Evolutionary conservation across 2,888 invertebrate genomes (phyloP).

Genomic region (Isoperla grammatica): DNA sequence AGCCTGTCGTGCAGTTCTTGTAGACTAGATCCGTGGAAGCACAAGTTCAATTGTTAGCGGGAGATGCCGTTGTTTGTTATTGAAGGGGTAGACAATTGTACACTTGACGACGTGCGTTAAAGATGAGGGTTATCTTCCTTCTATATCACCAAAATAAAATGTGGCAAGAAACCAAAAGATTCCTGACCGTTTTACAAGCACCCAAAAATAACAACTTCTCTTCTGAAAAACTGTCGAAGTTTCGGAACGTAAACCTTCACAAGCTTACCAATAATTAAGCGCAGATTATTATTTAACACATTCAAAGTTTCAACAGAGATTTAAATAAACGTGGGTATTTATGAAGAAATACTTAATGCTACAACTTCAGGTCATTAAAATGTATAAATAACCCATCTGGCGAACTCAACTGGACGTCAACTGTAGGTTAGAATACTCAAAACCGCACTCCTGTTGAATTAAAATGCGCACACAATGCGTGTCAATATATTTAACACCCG

Average conservation of each 20-base stretch:
- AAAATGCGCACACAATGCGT: too few relatives aligned
- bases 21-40: not conserved
- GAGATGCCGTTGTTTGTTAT: not conserved
- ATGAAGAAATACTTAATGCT: not conserved
- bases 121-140: slow-evolving; percentile 12
- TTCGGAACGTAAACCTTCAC: not conserved
- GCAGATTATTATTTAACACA: too few relatives aligned
- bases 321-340: too few relatives aligned
- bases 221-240: slow-evolving; percentile 25
- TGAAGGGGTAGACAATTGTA: not conserved
- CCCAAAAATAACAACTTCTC: slow-evolving; percentile 18
- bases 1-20: too few relatives aligned
- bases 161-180: slow-evolving; percentile 23
- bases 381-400: slow-evolving; percentile 8
- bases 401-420: not conserved
- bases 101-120: slow-evolving; percentile 1
- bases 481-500: too few relatives aligned
- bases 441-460: too few relatives aligned
- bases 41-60: not conserved
- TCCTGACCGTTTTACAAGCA: slow-evolving; percentile 13
- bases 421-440: too few relatives aligned
- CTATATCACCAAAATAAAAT: slow-evolving; percentile 24
- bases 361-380: slow-evolving; percentile 3
- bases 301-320: too few relatives aligned
- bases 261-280: too few relatives aligned